Base-by-base conservation (phyloP, 1,140 invertebrate species). In the Phthorimaea operculella region DNA sequence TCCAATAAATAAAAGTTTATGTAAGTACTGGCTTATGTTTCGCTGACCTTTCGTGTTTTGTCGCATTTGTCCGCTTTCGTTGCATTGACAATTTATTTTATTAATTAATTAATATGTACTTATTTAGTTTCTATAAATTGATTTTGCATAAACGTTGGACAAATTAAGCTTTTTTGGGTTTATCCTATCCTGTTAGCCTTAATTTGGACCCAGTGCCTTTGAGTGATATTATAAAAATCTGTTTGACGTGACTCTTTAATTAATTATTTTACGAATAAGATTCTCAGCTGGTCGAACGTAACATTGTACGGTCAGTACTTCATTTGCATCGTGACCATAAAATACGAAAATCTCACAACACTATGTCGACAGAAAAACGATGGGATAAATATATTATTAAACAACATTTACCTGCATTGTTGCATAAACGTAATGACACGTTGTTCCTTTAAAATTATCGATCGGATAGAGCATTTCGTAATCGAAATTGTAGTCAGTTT, bases 401-500 rank as follows among this genome's bases (percentile, higher is more conserved):
- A 54, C 55, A 17, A 28, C 47, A 53, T 57, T 52, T 51, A 50
- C 42, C 45, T 49, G 55, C 50, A 44, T 34, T 48, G 47, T 60
- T 59, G 54, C 59, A 52, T 39, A 55, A 58, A 50, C 33, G 28
- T 58, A 64, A 61, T 62, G 45, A 52, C 50, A 60, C 48, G 60
- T 58, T 57, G 45, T 59, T 45, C 50, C 16, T 45, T 53, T 39
- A 50, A 57, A 65, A 63, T 61, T 60, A 64, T 62, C 57, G 59
- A 59, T 62, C 42, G 57, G 48, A 61, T 59, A 55, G 49, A 12
- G n/a, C 47, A n/a, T 64, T 54, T 60, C 59, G 57, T 63, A 63
- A 66, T 53, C 17, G 36, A 55, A 58, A 59, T 58, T 18, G 34
- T 58, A 59, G 58, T 63, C 59, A 59, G 58, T 65, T 57, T 51